Base-by-base conservation (phyloP, 2,888 invertebrate genomes). In the Allophyes oxyacanthae region DNA sequence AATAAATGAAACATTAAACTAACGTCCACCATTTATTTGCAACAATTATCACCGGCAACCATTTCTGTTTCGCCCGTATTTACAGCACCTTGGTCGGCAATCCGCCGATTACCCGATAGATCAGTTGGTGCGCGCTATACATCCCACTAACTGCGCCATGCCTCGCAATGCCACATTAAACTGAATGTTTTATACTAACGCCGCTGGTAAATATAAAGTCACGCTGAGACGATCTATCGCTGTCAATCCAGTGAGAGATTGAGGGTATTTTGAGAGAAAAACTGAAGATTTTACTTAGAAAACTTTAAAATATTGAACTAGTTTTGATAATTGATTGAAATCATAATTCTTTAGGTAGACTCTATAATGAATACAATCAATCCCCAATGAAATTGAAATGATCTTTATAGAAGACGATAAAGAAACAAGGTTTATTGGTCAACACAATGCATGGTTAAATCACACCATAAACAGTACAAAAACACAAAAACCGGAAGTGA, bases 91-190 rank as follows among this genome's bases (percentile, higher is more conserved):
- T 9, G 49, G 51, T 26, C 13, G 38, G 82, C 90, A 91, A 91
- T 92, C 85, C 71, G 63, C 72, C 78, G 87, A 92, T 91, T 87
- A 88, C 81, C 25, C 89, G 75, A 92, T 93, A 89, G 76, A 91
- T 93, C 92, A 92, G 84, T 32, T 25, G 45, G 45, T 70, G 54
- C 68, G 69, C 67, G 78, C 89, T 67, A 90, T 93, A 86, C 77
- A 88, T 92, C 82, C 78, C 79, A 41, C 64, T 87, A 90, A 91
- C 84, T 81, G 89, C 82, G 80, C 89, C 79, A 85, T 90, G 83
- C 81, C 72, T 90, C 84, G 83, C 63, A 48, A 48, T 54, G 54
- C 62, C 75, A 76, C 85, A 85, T 87, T 85, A 86, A 79, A 73
- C 77, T 92, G 86, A 90, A 91, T 91, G 82, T 88, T 91, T 91